Conservation (phyloP, 2,888 invertebrate species). For the Coleophora deauratella region DNA sequence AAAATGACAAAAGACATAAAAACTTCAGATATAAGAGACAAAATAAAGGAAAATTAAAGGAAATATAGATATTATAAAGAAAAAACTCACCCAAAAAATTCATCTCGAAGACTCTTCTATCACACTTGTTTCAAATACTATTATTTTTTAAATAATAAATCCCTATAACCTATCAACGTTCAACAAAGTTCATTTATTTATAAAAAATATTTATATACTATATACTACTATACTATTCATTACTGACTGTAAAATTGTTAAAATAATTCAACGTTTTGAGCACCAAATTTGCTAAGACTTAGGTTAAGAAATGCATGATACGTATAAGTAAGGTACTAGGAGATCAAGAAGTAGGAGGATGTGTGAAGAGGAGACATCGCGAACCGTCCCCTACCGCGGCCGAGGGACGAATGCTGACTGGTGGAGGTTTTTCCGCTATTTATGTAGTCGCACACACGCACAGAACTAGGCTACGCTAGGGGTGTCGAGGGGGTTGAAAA, state of each 20-base stretch:
- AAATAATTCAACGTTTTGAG: constrained; percentile 37
- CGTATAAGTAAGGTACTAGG: constrained; percentile 32
- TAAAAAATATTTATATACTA: constrained; percentile 62
- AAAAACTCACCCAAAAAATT: constrained; percentile 62
- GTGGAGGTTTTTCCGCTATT: too few relatives aligned
- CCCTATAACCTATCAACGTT: constrained; percentile 43
- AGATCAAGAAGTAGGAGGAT: constrained; percentile 41
- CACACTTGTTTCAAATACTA: constrained; percentile 32
- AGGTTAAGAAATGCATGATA: constrained; percentile 62
- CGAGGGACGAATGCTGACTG: constrained; percentile 47
- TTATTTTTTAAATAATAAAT: constrained; percentile 32
- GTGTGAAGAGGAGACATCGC: constrained; percentile 45
- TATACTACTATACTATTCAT: constrained; percentile 8
- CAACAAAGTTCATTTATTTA: constrained; percentile 43
- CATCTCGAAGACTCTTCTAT: constrained; percentile 42
- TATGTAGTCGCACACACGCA: too few relatives aligned
- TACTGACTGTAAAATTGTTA: constrained; percentile 1
- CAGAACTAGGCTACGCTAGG: too few relatives aligned
- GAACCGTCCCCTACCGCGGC: constrained; percentile 39
- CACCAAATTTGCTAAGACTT: constrained; percentile 52
- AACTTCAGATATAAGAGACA: too few relatives aligned
- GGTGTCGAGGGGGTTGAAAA: too few relatives aligned
- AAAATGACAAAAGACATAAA: too few relatives aligned
- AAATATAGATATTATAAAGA: too few relatives aligned
- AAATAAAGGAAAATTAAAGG: too few relatives aligned